phyloP scores from a whole-genome alignment of 1,140 invertebrate genomes.

The Dendroctonus ponderosae region DNA sequence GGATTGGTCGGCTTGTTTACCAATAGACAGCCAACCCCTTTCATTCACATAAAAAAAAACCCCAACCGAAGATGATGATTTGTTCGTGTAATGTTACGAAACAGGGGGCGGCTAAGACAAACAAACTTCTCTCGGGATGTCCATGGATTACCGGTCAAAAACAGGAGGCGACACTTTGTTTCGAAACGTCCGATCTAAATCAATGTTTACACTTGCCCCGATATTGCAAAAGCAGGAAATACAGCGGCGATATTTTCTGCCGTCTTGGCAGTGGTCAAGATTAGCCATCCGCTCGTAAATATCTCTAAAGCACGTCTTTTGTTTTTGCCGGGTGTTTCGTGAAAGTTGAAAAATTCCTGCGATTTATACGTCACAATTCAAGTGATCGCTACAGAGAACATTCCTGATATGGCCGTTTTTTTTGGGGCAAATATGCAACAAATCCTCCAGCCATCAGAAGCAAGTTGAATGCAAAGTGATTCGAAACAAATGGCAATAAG shows the following conservation, averaged over 20 bases:
- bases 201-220: constrained; percentile 30
- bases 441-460: too few relatives aligned
- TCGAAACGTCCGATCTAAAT: constrained; percentile 21
- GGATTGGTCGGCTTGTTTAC: constrained; percentile 8
- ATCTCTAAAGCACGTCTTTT: constrained; percentile 25
- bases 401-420: too few relatives aligned
- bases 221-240: constrained; percentile 27
- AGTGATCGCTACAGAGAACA: too few relatives aligned
- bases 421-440: too few relatives aligned
- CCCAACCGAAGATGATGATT: background rate
- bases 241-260: constrained; percentile 25
- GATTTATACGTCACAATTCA: too few relatives aligned
- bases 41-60: background rate
- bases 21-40: constrained; percentile 8
- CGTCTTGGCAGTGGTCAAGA: constrained; percentile 30
- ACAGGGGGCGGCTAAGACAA: too few relatives aligned
- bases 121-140: too few relatives aligned
- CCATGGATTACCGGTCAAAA: background rate
- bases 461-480: too few relatives aligned
- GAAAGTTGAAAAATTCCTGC: too few relatives aligned
- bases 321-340: constrained; percentile 6
- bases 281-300: constrained; percentile 31
- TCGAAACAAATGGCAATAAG: too few relatives aligned
- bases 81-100: too few relatives aligned
- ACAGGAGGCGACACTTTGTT: constrained; percentile 20